A percentile compares a stretch with the other conserved stretches of the same genome.
These are phyloP conservation scores for Archivesica marissinica DNA, from an alignment of 1,140 invertebrate species.

Conservation along the genomic window DNA sequence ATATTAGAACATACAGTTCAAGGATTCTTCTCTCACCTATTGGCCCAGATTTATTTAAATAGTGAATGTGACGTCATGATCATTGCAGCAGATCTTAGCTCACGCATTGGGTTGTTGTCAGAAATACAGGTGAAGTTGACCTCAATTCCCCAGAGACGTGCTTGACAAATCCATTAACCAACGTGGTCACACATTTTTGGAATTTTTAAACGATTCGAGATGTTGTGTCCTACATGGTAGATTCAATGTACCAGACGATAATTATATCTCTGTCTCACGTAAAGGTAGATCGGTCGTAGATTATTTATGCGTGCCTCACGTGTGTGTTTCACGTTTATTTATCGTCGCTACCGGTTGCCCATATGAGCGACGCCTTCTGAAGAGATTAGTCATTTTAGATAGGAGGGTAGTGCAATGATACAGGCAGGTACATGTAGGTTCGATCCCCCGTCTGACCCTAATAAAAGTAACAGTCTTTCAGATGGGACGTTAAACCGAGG, in stretches of 20 bases:
- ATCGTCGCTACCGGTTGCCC: too few relatives aligned
- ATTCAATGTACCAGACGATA: slow-evolving; percentile 1
- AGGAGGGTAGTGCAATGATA: too few relatives aligned
- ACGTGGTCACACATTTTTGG: slow-evolving; percentile 53
- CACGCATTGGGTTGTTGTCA: slow-evolving; percentile 24
- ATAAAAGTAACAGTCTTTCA: too few relatives aligned
- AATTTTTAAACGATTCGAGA: slow-evolving; percentile 59
- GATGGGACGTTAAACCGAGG: too few relatives aligned
- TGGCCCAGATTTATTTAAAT: slow-evolving; percentile 43
- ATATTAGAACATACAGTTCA: too few relatives aligned
- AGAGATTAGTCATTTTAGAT: too few relatives aligned
- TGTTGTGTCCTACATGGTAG: slow-evolving; percentile 65
- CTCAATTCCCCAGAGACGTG: background rate
- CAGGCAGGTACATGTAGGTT: too few relatives aligned
- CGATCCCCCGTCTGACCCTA: too few relatives aligned
- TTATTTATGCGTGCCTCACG: slow-evolving; percentile 65
- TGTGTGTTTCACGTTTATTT: too few relatives aligned
- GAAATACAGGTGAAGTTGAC: slow-evolving; percentile 4
- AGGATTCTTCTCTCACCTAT: slow-evolving; percentile 36
- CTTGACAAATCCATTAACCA: slow-evolving; percentile 56
- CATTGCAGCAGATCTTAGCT: slow-evolving; percentile 30
- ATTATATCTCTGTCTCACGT: slow-evolving; percentile 41
- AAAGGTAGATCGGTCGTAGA: slow-evolving; percentile 65
- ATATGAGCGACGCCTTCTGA: too few relatives aligned
- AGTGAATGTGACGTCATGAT: slow-evolving; percentile 28